Base-by-base conservation (phyloP, 1,140 invertebrate genomes). In the Hydropsyche tenuis region DNA sequence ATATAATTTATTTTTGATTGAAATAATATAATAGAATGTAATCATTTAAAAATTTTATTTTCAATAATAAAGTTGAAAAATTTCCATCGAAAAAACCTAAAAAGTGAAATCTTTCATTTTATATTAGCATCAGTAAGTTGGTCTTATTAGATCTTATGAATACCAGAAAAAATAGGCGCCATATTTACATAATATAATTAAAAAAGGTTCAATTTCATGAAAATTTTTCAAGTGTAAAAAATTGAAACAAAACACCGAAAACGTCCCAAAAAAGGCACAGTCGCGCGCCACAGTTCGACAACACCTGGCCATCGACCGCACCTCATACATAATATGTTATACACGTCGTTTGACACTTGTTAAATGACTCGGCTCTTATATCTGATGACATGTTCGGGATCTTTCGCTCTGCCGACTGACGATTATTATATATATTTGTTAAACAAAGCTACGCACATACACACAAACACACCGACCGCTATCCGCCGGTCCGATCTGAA, bases 321-420 rank as follows among this genome's bases (percentile, higher is more conserved):
- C 56, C 27, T 12, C 37, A 16, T 1, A 37, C 69, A 4, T 16
- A 37, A 37, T 37, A 62, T 76, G 75, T 76, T 65, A 76, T 70
- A 76, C 75, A 76, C 43, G 53, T 43, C 62, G 65, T 73, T 70
- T 73, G 75, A 76, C 75, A 76, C 75, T 76, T 72, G 72, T 48
- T 76, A 65, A 76, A 76, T 73, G 71, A 71, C 46, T 73, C 70
- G 65, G 30, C 45, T 66, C 43, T 66, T 70, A 71, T 73, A 76
- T 76, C 75, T 76, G 75, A 76, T 76, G 75, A 73, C 75, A 75
- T 69, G 74, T 75, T 66, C 46, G 51, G 68, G 23, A 53, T 56
- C 20, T 51, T 62, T 72, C 74, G 53, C 56, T 60, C 62, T 9
- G 56, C 23, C 51, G 37, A 60, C 9, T 20, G 48, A 62, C 51